Evolutionary conservation across 2,797 vertebrate genomes (phyloP).

Genomic region (Pipistrellus pygmaeus): DNA sequence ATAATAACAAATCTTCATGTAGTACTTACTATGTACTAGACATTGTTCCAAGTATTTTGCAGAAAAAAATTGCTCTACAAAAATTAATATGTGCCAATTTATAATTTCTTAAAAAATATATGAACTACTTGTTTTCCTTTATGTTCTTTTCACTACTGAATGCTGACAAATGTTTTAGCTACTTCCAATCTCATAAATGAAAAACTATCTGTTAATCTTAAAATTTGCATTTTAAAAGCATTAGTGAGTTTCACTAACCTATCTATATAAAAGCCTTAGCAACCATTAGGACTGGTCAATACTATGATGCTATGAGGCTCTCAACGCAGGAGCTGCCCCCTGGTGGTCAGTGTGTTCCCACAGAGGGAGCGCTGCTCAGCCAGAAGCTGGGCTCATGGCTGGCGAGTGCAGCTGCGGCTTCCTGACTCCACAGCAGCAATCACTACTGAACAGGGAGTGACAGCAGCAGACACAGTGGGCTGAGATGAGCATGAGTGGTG

Average conservation of each 20-base stretch:
- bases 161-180: background rate
- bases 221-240: constrained; percentile 1
- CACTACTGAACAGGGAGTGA: too few relatives aligned
- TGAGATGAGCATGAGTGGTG: too few relatives aligned
- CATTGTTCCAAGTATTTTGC: background rate
- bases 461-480: too few relatives aligned
- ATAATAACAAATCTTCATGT: background rate
- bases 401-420: accelerated
- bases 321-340: too few relatives aligned
- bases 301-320: too few relatives aligned
- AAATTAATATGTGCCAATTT: background rate
- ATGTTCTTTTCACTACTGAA: background rate
- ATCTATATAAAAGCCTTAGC: background rate
- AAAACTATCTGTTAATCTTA: background rate
- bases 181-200: background rate
- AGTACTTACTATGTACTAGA: background rate
- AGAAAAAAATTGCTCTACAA: constrained; percentile 13
- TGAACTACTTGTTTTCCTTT: background rate
- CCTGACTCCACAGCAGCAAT: too few relatives aligned
- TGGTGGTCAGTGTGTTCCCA: too few relatives aligned
- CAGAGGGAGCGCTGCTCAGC: too few relatives aligned
- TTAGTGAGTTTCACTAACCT: background rate
- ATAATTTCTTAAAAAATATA: background rate
- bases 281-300: too few relatives aligned
- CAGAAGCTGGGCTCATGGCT: too few relatives aligned